phyloP scores from a whole-genome alignment of 2,113 vertebrate genomes.

The Phyllostomus discolor region DNA sequence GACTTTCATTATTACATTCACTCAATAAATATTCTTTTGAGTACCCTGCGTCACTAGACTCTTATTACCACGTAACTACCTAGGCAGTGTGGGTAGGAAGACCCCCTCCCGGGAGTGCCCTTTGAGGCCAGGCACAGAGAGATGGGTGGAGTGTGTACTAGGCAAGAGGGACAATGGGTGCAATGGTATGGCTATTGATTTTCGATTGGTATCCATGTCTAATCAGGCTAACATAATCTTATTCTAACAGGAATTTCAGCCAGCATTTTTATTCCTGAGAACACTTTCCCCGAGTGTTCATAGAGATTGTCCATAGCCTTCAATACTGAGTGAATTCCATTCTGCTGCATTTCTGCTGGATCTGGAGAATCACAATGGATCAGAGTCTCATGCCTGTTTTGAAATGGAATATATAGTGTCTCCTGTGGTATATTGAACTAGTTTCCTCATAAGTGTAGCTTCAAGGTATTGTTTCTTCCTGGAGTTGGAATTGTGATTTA shows the following conservation, averaged over 20 bases:
- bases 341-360: not conserved
- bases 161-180: not conserved
- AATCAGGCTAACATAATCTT: not conserved
- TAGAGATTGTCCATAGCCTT: not conserved
- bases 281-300: not conserved
- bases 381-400: not conserved
- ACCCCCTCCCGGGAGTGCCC: not conserved
- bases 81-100: not conserved
- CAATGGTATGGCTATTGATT: not conserved
- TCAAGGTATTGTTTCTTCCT: conserved; percentile 23
- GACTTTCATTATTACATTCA: not conserved
- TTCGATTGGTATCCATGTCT: not conserved
- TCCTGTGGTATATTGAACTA: not conserved
- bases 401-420: not conserved
- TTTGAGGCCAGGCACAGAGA: not conserved
- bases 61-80: not conserved
- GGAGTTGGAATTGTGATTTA: not conserved
- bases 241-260: not conserved
- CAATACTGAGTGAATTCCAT: not conserved
- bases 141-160: not conserved
- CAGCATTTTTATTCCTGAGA: not conserved
- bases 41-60: not conserved
- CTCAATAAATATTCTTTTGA: not conserved
- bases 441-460: not conserved
- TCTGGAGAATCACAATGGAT: not conserved